Conservation (phyloP, 2,113 vertebrate species). For the Lethenteron camtschaticum region DNA sequence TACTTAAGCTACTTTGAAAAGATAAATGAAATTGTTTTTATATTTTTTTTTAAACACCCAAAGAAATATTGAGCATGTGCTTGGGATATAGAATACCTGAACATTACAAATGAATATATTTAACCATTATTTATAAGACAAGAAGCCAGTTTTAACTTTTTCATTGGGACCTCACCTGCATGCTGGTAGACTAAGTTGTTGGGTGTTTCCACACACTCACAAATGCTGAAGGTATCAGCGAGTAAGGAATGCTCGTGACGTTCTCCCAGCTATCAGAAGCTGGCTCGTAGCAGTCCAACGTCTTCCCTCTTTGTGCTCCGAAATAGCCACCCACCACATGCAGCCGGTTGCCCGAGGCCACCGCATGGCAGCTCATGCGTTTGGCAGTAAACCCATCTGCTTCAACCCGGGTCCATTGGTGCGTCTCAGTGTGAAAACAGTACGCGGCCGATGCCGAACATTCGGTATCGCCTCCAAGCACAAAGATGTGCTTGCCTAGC, state of each 20-base stretch:
- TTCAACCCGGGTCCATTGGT: constrained; percentile 46
- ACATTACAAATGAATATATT: too few relatives aligned
- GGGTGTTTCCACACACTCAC: constrained; percentile 60
- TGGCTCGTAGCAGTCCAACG: constrained; percentile 49
- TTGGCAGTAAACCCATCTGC: constrained; percentile 29
- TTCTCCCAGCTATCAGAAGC: constrained; percentile 44
- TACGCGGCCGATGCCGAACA: constrained; percentile 49
- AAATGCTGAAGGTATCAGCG: constrained; percentile 46
- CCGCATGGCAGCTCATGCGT: constrained; percentile 44
- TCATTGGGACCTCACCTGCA: too few relatives aligned
- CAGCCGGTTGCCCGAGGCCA: constrained; percentile 40
- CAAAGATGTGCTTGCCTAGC: constrained; percentile 36
- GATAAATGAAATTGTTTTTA: too few relatives aligned
- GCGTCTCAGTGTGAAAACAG: constrained; percentile 47
- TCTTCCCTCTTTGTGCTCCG: constrained; percentile 43
- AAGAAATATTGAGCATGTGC: too few relatives aligned
- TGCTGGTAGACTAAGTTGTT: constrained; percentile 20
- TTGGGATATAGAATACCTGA: too few relatives aligned
- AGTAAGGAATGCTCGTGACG: constrained; percentile 44
- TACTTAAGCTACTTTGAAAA: too few relatives aligned
- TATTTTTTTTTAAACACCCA: too few relatives aligned
- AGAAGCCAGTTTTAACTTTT: too few relatives aligned
- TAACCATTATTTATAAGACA: too few relatives aligned
- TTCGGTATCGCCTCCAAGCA: constrained; percentile 43
- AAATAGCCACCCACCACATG: constrained; percentile 51